phyloP scores from a whole-genome alignment of 2,113 vertebrate genomes.

The rat (Rattus norvegicus) region GRCr8 NC_086032.1:30650001-30650500 shows the following conservation, averaged over 20 bases:
- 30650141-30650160: background rate
- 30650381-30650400: background rate
- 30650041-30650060: background rate
- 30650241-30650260: background rate
- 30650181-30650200: background rate
- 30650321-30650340: background rate
- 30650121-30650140: conserved; percentile 1
- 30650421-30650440: conserved; percentile 48
- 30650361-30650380: conserved; percentile 3
- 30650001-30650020: background rate
- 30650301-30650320: background rate
- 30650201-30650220: background rate
- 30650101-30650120: background rate
- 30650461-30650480: background rate
- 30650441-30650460: background rate
- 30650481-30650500: background rate
- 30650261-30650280: background rate
- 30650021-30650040: background rate
- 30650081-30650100: background rate
- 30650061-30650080: background rate
- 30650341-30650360: background rate
- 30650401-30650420: conserved; percentile 12
- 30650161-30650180: conserved; percentile 12
- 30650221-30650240: conserved; percentile 18
- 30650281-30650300: background rate